These are phyloP conservation scores for Pseudomyrmex sp. DNA, from an alignment of 1,140 invertebrate species.

Conservation along the genomic window DNA sequence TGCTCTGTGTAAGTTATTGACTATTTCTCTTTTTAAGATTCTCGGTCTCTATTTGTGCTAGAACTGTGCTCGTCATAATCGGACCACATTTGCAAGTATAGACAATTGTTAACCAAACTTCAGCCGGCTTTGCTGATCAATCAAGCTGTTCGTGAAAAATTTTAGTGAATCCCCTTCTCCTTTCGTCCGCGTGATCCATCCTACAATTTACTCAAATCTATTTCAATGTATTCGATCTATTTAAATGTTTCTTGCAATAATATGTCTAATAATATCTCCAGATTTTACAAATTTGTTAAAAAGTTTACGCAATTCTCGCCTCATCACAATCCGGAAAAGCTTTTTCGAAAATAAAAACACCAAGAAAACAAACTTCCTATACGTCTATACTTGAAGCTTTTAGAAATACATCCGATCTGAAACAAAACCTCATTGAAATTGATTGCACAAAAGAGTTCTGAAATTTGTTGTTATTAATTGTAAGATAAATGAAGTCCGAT, in stretches of 20 bases:
- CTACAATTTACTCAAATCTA: neutral
- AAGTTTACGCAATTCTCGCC: no score
- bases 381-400: neutral
- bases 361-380: neutral
- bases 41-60: conserved; percentile 58
- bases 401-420: conserved; percentile 6
- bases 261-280: neutral
- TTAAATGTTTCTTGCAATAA: neutral
- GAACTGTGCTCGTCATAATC: conserved; percentile 62
- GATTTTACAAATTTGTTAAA: neutral
- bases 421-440: conserved; percentile 41
- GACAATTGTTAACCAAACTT: conserved; percentile 32
- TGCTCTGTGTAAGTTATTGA: conserved; percentile 74
- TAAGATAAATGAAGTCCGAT: conserved; percentile 68
- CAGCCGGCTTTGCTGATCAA: neutral
- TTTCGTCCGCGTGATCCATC: no score
- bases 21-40: conserved; percentile 67
- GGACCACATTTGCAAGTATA: conserved; percentile 66
- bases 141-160: neutral
- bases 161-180: conserved; percentile 11
- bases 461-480: conserved; percentile 13
- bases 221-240: neutral
- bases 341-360: no score
- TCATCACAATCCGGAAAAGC: no score
- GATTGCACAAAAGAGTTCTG: neutral